Evolutionary conservation across 2,113 vertebrate species (phyloP).

Genomic region (Saccopteryx bilineata): DNA sequence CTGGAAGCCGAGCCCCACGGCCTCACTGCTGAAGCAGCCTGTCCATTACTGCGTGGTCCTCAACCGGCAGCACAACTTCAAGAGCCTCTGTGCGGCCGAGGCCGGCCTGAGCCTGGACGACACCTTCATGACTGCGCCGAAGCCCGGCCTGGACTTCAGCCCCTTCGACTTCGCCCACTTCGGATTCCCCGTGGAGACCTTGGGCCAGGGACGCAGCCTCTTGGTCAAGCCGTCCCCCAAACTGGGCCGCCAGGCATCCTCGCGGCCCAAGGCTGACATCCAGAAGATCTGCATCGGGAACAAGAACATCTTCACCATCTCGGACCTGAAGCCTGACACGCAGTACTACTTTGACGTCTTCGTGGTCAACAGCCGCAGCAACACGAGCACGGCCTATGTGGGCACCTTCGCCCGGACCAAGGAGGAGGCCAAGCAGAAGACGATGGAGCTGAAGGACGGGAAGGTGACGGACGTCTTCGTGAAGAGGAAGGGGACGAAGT

Average conservation of each 20-base stretch:
- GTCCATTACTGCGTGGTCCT: conserved; percentile 97
- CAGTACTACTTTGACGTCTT: conserved; percentile 99
- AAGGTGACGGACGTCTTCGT: conserved; percentile 96
- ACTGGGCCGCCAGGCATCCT: conserved; percentile 87
- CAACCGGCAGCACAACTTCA: conserved; percentile 99
- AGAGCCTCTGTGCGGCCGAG: conserved; percentile 97
- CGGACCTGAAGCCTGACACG: conserved; percentile 95
- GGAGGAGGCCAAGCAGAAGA: conserved; percentile 96
- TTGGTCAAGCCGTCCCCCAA: conserved; percentile 86
- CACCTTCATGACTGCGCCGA: conserved; percentile 95
- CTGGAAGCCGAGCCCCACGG: conserved; percentile 97
- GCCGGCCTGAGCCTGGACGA: conserved; percentile 94
- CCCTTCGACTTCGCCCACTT: conserved; percentile 98
- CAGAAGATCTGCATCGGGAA: conserved; percentile 95
- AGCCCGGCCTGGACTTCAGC: conserved; percentile 96
- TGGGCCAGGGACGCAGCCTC: conserved; percentile 90
- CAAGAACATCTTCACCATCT: conserved; percentile 97
- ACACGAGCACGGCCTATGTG: conserved; percentile 96
- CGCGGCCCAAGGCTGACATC: conserved; percentile 92
- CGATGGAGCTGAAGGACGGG: conserved; percentile 95
- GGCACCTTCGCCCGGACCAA: conserved; percentile 98
- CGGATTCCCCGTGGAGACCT: conserved; percentile 92
- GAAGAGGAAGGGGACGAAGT: conserved; percentile 94
- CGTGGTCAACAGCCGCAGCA: conserved; percentile 93
- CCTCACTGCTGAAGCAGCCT: conserved; percentile 93